Base-by-base conservation (phyloP, 2,888 invertebrate species). In the Macaria liturata region DNA sequence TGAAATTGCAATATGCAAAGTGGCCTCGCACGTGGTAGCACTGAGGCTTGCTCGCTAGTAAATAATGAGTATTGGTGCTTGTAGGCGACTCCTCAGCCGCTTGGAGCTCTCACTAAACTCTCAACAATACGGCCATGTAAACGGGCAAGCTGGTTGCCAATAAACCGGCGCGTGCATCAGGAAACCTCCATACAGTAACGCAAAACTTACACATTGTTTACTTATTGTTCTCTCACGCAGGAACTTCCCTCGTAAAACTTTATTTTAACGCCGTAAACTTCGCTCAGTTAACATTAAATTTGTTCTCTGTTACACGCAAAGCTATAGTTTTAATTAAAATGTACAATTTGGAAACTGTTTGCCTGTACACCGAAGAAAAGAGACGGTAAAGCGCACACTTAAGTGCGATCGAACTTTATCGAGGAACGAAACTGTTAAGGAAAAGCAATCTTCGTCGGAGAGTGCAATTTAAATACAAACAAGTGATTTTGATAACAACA, bases 241-340 rank as follows among this genome's bases (percentile, higher is more conserved):
- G 62, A 84, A 85, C 72, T 86, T 83, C 68, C 69, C 72, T 76
- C 72, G 76, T 80, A 78, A 82, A 85, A 81, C 80, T 82, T 81
- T 76, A 80, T 77, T 81, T 76, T 79, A 77, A 75, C 70, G 57
- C 65, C 61, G 70, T 68, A 75, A 71, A 76, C 78, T 78, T 75
- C 61, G 69, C 68, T 70, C 62, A 71, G 69, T 72, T 72, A 71
- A 73, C 74, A 74, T 77, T 45, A 45, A 45, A 45, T 45, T 78
- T 71, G 72, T 74, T 76, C 59, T 66, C 66, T 71, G 68, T 66
- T 74, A 54, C 53, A 71, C 66, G 59, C 65, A 62, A 68, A 66
- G 64, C 66, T 59, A 72, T 71, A 76, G 72, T 75, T 75, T 73
- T 76, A 75, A 76, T 80, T 75, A 75, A 76, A 78, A 68, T 72